Evolutionary conservation across 2,797 vertebrate genomes (phyloP).

Genomic region (Mormyrus hasselquistii): DNA sequence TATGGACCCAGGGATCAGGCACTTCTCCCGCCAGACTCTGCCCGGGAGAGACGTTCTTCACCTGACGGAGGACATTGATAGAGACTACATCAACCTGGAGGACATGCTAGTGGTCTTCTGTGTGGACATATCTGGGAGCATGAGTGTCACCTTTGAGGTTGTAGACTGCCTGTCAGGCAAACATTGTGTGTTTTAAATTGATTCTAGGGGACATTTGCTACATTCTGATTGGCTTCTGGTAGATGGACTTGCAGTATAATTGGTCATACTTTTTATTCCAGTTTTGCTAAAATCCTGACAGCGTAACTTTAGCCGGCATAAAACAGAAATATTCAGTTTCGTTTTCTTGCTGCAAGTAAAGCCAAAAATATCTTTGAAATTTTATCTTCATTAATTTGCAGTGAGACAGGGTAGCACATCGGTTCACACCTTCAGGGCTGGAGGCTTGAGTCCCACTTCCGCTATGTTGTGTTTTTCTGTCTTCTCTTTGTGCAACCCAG

Average conservation of each 20-base stretch:
- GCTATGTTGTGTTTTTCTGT: neutral
- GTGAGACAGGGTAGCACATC: neutral
- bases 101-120: conserved; percentile 65
- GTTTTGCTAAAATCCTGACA: neutral
- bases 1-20: conserved; percentile 17
- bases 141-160: conserved; percentile 68
- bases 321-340: neutral
- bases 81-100: conserved; percentile 60
- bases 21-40: neutral
- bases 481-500: neutral
- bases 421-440: neutral
- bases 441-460: neutral
- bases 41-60: conserved; percentile 54
- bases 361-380: neutral
- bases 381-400: neutral
- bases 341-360: neutral
- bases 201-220: neutral
- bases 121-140: conserved; percentile 71
- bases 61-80: conserved; percentile 37
- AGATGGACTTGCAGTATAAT: neutral
- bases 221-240: neutral
- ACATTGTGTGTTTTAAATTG: neutral
- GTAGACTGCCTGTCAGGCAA: neutral
- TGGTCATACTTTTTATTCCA: neutral
- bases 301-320: neutral